Base-by-base conservation (phyloP, 2,888 invertebrate genomes). In the Erebia palarica region DNA sequence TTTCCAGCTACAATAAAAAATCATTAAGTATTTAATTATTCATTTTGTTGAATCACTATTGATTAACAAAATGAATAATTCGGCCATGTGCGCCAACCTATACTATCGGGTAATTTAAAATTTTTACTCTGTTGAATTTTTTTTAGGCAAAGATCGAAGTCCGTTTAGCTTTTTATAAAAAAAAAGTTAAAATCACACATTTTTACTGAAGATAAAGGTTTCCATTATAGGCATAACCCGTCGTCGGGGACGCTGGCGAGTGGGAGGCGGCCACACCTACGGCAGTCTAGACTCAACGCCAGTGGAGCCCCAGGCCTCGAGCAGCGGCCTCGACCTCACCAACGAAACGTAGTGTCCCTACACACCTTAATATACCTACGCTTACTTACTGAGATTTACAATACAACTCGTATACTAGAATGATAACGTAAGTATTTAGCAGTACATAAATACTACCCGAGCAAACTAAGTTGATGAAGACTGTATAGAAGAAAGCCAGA, bases 241-340 rank as follows among this genome's bases (percentile, higher is more conserved):
- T 82, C 86, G 88, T 75, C 76, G 92, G 89, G 89, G 90, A 85
- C 90, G 90, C 81, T 86, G 86, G 89, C 87, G 89, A 82, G 85
- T 89, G 82, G 85, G 87, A 84, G 87, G 91, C 87, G 92, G 93
- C 86, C 89, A 90, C 90, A 88, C 95, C 95, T 95, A 95, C 95
- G 94, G 94, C 94, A 95, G 95, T 95, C 89, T 95, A 94, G 94
- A 90, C 81, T 80, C 86, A 73, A 78, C 84, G 78, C 81, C 84
- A 76, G 81, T 77, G 74, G 88, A 86, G 81, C 88, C 90, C 78
- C 80, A 71, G 55, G 75, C 84, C 78, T 87, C 89, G 80, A 86
- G 88, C 77, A 84, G 88, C 76, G 84, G 88, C 84, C 87, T 89
- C 83, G 84, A 81, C 79, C 83, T 91, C 86, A 91, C 90, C 69